phyloP scores from a whole-genome alignment of 2,113 vertebrate species.

The Callipepla californica region DNA sequence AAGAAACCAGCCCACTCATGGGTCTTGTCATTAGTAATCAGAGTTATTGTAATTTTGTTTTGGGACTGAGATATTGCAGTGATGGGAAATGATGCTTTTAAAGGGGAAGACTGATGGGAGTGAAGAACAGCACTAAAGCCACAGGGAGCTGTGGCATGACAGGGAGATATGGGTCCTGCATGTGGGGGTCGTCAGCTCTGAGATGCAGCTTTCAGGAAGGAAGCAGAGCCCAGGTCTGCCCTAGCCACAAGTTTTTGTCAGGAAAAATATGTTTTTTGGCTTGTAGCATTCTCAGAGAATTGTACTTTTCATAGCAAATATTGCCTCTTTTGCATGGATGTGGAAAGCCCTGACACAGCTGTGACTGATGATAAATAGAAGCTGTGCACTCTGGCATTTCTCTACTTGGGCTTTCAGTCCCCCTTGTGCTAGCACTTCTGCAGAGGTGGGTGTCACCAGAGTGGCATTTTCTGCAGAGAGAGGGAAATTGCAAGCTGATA shows the following conservation, averaged over 20 bases:
- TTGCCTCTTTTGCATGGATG: neutral
- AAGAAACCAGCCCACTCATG: neutral
- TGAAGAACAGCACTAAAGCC: neutral
- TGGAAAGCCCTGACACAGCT: neutral
- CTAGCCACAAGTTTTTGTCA: neutral
- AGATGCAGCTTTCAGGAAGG: neutral
- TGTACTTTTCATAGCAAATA: neutral
- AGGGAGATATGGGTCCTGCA: accelerated
- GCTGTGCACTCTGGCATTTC: neutral
- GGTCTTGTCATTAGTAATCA: neutral
- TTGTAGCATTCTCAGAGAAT: accelerated
- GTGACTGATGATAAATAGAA: neutral
- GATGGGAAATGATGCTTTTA: neutral
- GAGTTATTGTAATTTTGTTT: neutral
- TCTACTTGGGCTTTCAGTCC: neutral
- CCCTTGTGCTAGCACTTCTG: neutral
- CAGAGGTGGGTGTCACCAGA: neutral
- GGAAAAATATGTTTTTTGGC: neutral
- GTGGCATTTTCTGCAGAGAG: neutral
- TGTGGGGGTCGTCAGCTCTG: neutral
- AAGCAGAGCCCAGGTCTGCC: neutral
- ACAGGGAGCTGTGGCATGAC: neutral
- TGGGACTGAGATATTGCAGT: neutral
- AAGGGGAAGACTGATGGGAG: neutral
- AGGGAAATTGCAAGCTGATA: neutral